Conservation (phyloP, 1,140 invertebrate species). For the Lordiphosa collinella region DNA sequence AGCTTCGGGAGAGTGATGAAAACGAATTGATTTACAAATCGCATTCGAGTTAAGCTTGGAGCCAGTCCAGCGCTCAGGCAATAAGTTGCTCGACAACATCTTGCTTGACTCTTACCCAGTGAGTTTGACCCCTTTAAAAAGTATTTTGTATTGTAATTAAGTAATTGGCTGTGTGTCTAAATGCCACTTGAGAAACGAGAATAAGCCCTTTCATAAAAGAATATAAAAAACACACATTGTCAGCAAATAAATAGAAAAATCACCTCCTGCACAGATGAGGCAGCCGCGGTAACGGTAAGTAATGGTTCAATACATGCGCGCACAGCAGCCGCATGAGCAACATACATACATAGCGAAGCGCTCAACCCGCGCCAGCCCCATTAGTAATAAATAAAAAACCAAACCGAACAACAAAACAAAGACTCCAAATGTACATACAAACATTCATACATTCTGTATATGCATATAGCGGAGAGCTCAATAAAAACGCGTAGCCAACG, state of each 20-base stretch:
- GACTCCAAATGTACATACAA: constrained; percentile 19
- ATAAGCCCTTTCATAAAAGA: background rate
- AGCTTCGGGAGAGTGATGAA: constrained; percentile 15
- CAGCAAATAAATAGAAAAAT: constrained; percentile 46
- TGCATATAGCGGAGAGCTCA: constrained; percentile 23
- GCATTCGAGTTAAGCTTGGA: background rate
- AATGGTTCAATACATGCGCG: constrained; percentile 27
- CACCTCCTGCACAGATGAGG: constrained; percentile 51
- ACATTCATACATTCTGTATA: constrained; percentile 4
- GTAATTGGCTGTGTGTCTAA: too few species aligned
- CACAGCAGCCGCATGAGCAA: constrained; percentile 5
- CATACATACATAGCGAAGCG: background rate
- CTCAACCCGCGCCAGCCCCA: constrained; percentile 28
- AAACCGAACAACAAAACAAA: constrained; percentile 16
- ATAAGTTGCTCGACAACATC: constrained; percentile 6
- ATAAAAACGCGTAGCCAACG: constrained; percentile 34
- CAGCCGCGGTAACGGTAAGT: constrained; percentile 24
- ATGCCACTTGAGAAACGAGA: background rate
- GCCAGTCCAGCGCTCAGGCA: background rate
- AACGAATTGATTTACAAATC: constrained; percentile 17
- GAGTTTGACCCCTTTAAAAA: too few species aligned
- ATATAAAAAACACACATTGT: constrained; percentile 4
- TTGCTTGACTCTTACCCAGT: background rate
- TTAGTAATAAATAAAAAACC: constrained; percentile 55
- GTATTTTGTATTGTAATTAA: too few species aligned